Evolutionary conservation across 1,140 invertebrate species (phyloP).

Genomic region (Sycophaga agraensis): DNA sequence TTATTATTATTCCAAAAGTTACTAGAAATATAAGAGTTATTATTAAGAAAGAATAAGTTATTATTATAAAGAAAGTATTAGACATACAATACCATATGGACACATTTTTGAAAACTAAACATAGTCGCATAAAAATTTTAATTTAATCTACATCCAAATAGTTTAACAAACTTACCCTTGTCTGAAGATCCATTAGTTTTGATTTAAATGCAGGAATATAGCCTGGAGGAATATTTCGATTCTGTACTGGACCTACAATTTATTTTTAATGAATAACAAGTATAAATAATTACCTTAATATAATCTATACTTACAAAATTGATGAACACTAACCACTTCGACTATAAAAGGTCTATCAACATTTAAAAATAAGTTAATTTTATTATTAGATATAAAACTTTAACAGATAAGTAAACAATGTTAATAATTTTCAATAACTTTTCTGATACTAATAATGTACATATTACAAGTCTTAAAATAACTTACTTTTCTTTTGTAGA

Average conservation of each 20-base stretch:
- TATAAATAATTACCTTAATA: background rate
- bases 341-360: slow-evolving; percentile 45
- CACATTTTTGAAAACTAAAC: no score
- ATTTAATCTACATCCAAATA: no score
- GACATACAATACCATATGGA: no score
- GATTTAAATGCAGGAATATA: slow-evolving; percentile 43
- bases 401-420: background rate
- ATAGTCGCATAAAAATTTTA: no score
- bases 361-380: background rate
- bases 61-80: no score
- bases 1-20: no score
- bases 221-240: slow-evolving; percentile 40
- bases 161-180: slow-evolving; percentile 37
- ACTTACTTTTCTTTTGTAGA: slow-evolving; percentile 44
- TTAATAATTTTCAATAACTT: background rate
- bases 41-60: no score
- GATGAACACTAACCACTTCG: slow-evolving; percentile 46
- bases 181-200: slow-evolving; percentile 42
- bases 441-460: background rate
- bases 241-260: slow-evolving; percentile 41
- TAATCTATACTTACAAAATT: slow-evolving; percentile 45
- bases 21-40: no score
- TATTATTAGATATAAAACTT: background rate
- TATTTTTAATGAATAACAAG: background rate
- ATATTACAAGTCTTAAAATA: background rate